These are phyloP conservation scores for Callyntrura sp. DNA, from an alignment of 2,888 invertebrate genomes.

Conservation along the genomic window DNA sequence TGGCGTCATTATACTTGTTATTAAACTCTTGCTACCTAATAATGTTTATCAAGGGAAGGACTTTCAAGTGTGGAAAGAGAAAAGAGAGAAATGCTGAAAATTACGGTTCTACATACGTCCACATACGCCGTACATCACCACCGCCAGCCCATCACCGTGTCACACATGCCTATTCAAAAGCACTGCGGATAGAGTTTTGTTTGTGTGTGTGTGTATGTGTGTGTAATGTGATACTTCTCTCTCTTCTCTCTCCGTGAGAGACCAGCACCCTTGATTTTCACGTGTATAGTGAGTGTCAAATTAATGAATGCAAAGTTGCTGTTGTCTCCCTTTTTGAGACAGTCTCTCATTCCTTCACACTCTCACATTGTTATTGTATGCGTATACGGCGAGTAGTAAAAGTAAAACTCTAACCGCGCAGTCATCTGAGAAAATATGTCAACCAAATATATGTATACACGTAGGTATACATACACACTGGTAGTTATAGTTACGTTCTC, in stretches of 20 bases:
- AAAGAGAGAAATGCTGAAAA: background rate
- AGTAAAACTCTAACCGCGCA: background rate
- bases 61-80: background rate
- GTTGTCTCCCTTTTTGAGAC: background rate
- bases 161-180: background rate
- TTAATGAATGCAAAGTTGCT: conserved; percentile 50
- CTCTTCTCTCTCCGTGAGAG: background rate
- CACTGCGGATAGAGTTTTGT: background rate
- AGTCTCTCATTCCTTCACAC: background rate
- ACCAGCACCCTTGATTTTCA: background rate
- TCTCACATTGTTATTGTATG: background rate
- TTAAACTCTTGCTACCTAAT: conserved; percentile 21
- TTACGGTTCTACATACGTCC: background rate
- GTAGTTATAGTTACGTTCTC: too few relatives aligned
- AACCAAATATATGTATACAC: too few relatives aligned
- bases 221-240: background rate
- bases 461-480: background rate
- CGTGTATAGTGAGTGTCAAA: conserved; percentile 37
- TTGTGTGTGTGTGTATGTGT: background rate
- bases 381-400: background rate
- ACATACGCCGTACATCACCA: background rate
- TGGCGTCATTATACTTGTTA: conserved; percentile 50
- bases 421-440: background rate
- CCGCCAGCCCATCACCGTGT: background rate
- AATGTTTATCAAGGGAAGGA: conserved; percentile 34